Percentiles rank a stretch among this genome's conserved stretches.
phyloP scores from a whole-genome alignment of 1,140 invertebrate species.

The Arion vulgaris region DNA sequence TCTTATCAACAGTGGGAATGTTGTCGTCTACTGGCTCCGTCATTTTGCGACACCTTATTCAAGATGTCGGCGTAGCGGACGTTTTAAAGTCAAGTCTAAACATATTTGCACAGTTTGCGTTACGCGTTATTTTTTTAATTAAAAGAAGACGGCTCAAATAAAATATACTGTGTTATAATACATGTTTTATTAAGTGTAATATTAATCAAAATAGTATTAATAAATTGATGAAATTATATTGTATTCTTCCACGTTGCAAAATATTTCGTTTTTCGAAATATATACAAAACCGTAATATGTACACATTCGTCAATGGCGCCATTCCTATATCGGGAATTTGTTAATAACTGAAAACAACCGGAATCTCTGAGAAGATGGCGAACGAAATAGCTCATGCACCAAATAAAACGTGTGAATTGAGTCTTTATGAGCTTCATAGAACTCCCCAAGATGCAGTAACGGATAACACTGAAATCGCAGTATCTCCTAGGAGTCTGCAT shows the following conservation, averaged over 20 bases:
- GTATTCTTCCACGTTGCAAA: too few species aligned
- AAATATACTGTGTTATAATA: too few species aligned
- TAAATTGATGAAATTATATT: too few species aligned
- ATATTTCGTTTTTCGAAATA: neutral
- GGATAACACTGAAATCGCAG: conserved; percentile 95
- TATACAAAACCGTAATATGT: neutral
- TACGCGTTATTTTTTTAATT: too few species aligned
- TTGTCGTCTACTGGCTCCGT: conserved; percentile 27
- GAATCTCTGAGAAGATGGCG: conserved; percentile 56
- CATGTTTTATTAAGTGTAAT: too few species aligned
- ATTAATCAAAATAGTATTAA: too few species aligned
- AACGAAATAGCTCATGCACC: conserved; percentile 70
- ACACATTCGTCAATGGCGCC: neutral
- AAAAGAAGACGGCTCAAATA: too few species aligned
- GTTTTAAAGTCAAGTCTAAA: neutral
- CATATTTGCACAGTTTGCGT: neutral
- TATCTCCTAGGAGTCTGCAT: conserved; percentile 94
- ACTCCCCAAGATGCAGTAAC: conserved; percentile 95
- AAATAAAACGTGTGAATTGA: conserved; percentile 98
- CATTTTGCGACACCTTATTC: conserved; percentile 25
- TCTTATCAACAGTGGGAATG: conserved; percentile 13
- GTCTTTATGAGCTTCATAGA: conserved; percentile 93
- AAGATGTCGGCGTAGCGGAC: neutral
- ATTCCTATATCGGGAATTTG: neutral
- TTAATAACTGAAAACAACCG: too few species aligned